Base-by-base conservation (phyloP, 2,888 invertebrate species). In the Coleophora flavipennella region DNA sequence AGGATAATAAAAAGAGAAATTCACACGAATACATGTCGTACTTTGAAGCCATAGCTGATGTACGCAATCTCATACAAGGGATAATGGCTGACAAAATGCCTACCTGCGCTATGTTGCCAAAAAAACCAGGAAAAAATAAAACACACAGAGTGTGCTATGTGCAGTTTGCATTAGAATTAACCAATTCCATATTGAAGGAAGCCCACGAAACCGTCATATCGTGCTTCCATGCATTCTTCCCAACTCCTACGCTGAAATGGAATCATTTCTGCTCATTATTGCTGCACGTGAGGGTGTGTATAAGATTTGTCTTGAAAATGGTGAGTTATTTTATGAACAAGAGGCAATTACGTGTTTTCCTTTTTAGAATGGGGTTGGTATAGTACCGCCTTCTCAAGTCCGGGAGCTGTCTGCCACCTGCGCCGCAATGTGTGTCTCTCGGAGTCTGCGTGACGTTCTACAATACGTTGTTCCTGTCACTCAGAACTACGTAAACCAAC, bases 221-320 rank as follows among this genome's bases (percentile, higher is more conserved):
- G 2, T 96, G 97, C 63, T 98, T 96, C 62, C 96, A 97, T 71
- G 96, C 96, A 0, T 98, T 99, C 79, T 97, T 96, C 73, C 97
- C 98, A 0, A 97, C 96, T 0, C 93, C 95, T 0, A 91, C 91
- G 39, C 81, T 97, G 38, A 97, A 97, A 67, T 97, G 97, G 97
- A 92, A 92, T 49, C 94, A 94, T 59, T 80, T 98, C 1, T 96
- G 96, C 67, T 93, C 94, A 56, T 71, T 95, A 43, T 76, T 96
- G n/a, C 86, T 87, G 25, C 87, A 91, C 62, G 74, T 79, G 44
- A 91, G 90, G 76, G 91, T 91, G 76, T 53, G 64, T 43, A n/a
- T n/a, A n/a, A 33, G 8, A 11, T 13, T 33, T 20, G 20, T 1
- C 28, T 31, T 29, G n/a, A 41, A n/a, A 10, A n/a, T n/a, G n/a